These are phyloP conservation scores for Rhabdophis nuchalis DNA, from an alignment of 2,797 vertebrate genomes.

Conservation along the genomic window DNA sequence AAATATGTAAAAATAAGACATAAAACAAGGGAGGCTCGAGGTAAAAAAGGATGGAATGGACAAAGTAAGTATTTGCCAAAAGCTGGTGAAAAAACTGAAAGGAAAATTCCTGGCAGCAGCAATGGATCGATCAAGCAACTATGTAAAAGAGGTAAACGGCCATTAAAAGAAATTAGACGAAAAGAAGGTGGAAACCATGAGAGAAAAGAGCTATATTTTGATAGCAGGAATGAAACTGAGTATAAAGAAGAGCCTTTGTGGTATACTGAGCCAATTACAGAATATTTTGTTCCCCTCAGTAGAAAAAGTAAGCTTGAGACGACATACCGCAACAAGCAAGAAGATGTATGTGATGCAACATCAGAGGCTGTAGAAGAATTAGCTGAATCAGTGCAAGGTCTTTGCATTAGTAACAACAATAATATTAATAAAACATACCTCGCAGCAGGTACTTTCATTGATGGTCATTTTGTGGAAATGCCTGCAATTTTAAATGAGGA, in stretches of 20 bases:
- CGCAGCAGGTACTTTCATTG: constrained; percentile 94
- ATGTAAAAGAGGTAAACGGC: constrained; percentile 88
- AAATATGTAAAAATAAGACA: constrained; percentile 86
- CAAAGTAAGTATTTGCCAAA: constrained; percentile 83
- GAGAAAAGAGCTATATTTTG: constrained; percentile 76
- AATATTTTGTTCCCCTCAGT: constrained; percentile 92
- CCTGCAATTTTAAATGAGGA: constrained; percentile 85
- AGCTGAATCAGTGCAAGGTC: constrained; percentile 87
- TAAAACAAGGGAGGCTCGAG: constrained; percentile 86
- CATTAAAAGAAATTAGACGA: constrained; percentile 81
- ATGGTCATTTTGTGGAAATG: constrained; percentile 97
- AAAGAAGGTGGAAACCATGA: constrained; percentile 80
- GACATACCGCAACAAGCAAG: constrained; percentile 86
- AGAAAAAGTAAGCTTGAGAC: constrained; percentile 97
- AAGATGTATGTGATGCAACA: constrained; percentile 74
- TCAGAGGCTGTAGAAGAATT: constrained; percentile 80
- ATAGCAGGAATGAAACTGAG: constrained; percentile 83
- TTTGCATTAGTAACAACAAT: constrained; percentile 83
- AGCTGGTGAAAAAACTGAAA: constrained; percentile 79
- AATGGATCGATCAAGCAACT: constrained; percentile 79
- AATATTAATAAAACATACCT: constrained; percentile 90
- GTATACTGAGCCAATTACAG: constrained; percentile 97
- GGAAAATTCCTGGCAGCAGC: constrained; percentile 72
- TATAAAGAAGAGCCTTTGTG: constrained; percentile 98
- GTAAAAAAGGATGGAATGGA: constrained; percentile 82